phyloP scores from a whole-genome alignment of 2,888 invertebrate species.

The Brachyptera putata region DNA sequence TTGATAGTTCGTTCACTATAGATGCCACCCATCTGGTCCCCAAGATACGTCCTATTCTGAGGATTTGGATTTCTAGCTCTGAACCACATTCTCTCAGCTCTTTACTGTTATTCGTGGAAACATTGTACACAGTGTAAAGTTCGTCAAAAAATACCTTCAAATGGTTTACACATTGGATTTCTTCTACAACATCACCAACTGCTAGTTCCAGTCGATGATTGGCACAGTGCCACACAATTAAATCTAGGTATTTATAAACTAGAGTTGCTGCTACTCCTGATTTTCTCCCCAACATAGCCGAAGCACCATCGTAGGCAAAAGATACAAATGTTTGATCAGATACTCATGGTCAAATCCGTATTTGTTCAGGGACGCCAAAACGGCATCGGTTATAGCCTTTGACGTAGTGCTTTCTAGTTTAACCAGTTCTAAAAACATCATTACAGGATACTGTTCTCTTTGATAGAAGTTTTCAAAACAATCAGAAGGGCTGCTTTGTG shows the following conservation, averaged over 20 bases:
- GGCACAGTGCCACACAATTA: conserved; percentile 31
- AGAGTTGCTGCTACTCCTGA: conserved; percentile 28
- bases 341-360: conserved; percentile 23
- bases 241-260: conserved; percentile 19
- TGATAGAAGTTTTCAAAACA: not conserved
- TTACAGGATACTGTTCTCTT: not conserved
- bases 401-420: not conserved
- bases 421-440: not conserved
- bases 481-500: not conserved
- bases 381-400: not conserved
- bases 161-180: conserved; percentile 30
- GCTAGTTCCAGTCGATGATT: conserved; percentile 28
- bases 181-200: conserved; percentile 26
- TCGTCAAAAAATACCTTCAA: conserved; percentile 30
- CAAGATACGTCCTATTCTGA: conserved; percentile 30
- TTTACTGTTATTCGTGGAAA: conserved; percentile 28
- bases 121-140: conserved; percentile 28
- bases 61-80: conserved; percentile 21
- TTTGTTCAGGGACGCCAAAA: not conserved
- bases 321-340: conserved; percentile 18
- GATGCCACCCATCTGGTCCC: conserved; percentile 30
- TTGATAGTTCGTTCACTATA: conserved; percentile 22
- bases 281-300: conserved; percentile 29
- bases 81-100: conserved; percentile 23
- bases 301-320: conserved; percentile 15